phyloP scores from a whole-genome alignment of 2,888 invertebrate species.

The Nomada ferruginata region DNA sequence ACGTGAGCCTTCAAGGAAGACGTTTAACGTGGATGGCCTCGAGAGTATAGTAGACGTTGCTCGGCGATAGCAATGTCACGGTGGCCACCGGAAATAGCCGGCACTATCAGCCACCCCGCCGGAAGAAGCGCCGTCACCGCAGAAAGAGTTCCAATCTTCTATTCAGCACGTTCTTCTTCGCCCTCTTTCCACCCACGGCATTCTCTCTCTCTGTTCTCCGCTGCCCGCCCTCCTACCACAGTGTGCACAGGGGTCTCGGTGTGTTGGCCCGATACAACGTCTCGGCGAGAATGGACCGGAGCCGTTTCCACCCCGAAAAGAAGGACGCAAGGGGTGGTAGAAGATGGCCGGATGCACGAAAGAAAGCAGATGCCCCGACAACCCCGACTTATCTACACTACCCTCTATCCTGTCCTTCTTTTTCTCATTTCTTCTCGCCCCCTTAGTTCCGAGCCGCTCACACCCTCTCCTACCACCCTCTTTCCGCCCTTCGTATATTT shows the following conservation, averaged over 20 bases:
- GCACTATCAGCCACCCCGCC: constrained; percentile 82
- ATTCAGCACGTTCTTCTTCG: constrained; percentile 78
- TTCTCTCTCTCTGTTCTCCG: constrained; percentile 13
- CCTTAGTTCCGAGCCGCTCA: constrained; percentile 28
- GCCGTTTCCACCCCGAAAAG: constrained; percentile 69
- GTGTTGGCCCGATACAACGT: constrained; percentile 67
- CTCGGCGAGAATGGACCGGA: constrained; percentile 66
- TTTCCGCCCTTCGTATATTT: constrained; percentile 33
- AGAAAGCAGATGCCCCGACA: constrained; percentile 69
- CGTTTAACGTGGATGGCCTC: constrained; percentile 69
- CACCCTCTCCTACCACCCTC: not conserved
- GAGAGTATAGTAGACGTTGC: constrained; percentile 64
- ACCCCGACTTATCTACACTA: constrained; percentile 72
- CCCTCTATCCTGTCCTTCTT: constrained; percentile 56
- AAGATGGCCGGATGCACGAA: constrained; percentile 75
- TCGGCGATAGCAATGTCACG: constrained; percentile 81
- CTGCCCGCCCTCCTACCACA: constrained; percentile 2
- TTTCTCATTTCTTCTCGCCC: constrained; percentile 46
- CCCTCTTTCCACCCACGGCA: constrained; percentile 18
- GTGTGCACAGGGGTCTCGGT: constrained; percentile 25
- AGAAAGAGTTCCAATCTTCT: constrained; percentile 84
- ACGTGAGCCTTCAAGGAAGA: constrained; percentile 54
- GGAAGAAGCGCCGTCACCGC: constrained; percentile 82
- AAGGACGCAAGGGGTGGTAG: constrained; percentile 72
- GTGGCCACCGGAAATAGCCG: constrained; percentile 84